Evolutionary conservation across 1,140 invertebrate species (phyloP).

Genomic region (Magallana gigas): DNA sequence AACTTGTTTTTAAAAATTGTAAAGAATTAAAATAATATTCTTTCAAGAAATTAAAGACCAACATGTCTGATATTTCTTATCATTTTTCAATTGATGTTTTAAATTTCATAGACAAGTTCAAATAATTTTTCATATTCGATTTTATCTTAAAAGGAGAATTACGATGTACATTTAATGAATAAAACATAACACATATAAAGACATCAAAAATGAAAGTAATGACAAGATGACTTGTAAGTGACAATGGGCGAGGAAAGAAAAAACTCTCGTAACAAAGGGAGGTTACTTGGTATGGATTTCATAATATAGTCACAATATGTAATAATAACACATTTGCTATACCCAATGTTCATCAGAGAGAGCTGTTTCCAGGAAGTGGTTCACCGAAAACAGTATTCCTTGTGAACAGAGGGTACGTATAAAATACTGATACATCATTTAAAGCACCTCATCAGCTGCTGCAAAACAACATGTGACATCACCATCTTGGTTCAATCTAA

Average conservation of each 20-base stretch:
- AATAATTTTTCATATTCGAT: too few relatives aligned
- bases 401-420: neutral
- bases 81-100: too few relatives aligned
- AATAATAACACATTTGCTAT: neutral
- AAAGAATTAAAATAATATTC: too few relatives aligned
- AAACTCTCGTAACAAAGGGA: constrained; percentile 24
- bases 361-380: neutral
- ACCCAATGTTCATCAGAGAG: neutral
- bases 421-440: constrained; percentile 24
- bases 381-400: neutral
- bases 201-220: neutral
- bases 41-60: too few relatives aligned
- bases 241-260: constrained; percentile 4
- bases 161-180: neutral
- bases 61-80: too few relatives aligned
- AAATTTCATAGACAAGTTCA: too few relatives aligned
- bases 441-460: constrained; percentile 8
- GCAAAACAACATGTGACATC: neutral
- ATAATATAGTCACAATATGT: constrained; percentile 13
- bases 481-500: too few relatives aligned
- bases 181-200: neutral
- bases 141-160: too few relatives aligned
- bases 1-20: too few relatives aligned
- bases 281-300: constrained; percentile 28
- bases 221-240: constrained; percentile 8